phyloP scores from a whole-genome alignment of 2,797 vertebrate species.

The Melanotaenia maccullochi region DNA sequence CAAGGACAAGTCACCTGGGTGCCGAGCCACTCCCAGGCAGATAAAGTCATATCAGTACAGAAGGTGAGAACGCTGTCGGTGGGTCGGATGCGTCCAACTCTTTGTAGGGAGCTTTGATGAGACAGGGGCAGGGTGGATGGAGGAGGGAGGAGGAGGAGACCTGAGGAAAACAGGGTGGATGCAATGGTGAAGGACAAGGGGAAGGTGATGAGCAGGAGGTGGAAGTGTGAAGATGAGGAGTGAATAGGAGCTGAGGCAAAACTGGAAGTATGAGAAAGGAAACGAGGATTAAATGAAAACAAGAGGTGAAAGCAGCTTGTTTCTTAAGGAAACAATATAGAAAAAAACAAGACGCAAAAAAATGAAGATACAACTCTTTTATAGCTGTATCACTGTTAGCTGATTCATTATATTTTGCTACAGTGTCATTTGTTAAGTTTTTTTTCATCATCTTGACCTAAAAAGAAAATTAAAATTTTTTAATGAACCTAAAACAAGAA shows the following conservation, averaged over 20 bases:
- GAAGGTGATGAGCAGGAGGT: slow-evolving; percentile 29
- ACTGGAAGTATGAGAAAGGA: background rate
- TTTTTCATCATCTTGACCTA: no score
- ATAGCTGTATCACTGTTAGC: background rate
- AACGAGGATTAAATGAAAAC: background rate
- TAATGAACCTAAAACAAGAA: no score
- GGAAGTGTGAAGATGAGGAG: slow-evolving; percentile 10
- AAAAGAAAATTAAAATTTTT: no score
- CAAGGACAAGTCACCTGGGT: slow-evolving; percentile 18
- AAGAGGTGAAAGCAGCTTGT: background rate
- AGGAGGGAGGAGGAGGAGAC: slow-evolving; percentile 58
- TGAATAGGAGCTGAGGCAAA: background rate
- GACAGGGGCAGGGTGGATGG: slow-evolving; percentile 55
- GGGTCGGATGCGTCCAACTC: slow-evolving; percentile 38
- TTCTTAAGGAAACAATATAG: background rate
- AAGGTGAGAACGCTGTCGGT: slow-evolving; percentile 33
- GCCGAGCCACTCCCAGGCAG: slow-evolving; percentile 34
- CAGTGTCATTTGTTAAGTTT: background rate
- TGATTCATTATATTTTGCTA: background rate
- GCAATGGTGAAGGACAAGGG: slow-evolving; percentile 28
- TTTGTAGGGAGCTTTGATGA: slow-evolving; percentile 51
- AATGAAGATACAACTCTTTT: background rate
- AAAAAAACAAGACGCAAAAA: background rate
- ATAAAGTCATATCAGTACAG: slow-evolving; percentile 35
- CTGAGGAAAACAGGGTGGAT: slow-evolving; percentile 56